Evolutionary conservation across 1,140 invertebrate species (phyloP), one percentile per base, ranked within the genome.

Genomic region (Camponotus floridanus): DNA sequence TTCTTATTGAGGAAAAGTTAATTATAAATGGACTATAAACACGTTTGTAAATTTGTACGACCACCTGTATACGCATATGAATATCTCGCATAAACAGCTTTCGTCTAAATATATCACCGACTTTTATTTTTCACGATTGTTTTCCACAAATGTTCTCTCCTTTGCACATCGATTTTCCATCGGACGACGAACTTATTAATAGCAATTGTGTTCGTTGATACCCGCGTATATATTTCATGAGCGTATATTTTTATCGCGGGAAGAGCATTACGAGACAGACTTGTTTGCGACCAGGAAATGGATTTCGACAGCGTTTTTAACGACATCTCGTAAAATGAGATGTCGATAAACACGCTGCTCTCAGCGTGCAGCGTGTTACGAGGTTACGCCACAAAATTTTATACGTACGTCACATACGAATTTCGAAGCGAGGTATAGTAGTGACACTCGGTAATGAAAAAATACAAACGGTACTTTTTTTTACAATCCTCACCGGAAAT

Each of bases 221-320:
- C n/a, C 39, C 6, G 45, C 13, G 15, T 9, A 6, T 55, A 70
- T 55, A 70, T 42, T n/a, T 18, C 45, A 65, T 33, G 45, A 26
- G 57, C 36, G 33, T 48, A 68, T 80, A 68, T 80, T 21, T 70
- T 39, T 31, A 36, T 79, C 64, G 21, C 57, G 31, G 6, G 57
- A 26, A 39, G 31, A 55, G 45, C 62, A 39, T 45, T 78, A 65
- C 55, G 21, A n/a, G 62, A 33, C 64, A 36, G 48, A 80, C 64
- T 80, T 70, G 48, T 33, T 21, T 15, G 33, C 9, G 48, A 74
- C 51, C 36, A 83, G 80, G 80, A 83, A 87, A 81, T 45, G 74
- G 48, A 67, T 55, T 87, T 73, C 64, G 55, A 76, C 73, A 76
- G 70, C 55, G 81, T 85, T 78, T 84, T 84, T 84, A 84, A 84